Conservation (phyloP, 2,888 invertebrate species). For the Resseliella maxima region DNA sequence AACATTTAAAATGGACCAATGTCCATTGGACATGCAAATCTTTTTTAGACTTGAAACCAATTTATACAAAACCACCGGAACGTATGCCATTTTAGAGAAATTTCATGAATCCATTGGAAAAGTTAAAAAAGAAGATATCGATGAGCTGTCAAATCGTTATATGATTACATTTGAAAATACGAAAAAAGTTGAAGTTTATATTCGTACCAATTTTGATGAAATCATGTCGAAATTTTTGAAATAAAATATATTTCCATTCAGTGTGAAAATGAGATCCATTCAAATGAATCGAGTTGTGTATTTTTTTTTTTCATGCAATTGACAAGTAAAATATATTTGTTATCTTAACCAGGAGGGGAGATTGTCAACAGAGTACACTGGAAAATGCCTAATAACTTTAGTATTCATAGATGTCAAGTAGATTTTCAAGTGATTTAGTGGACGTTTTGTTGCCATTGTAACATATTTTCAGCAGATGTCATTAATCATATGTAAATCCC, state of each 20-base stretch:
- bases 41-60: neutral
- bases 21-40: neutral
- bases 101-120: neutral
- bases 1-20: neutral
- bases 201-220: neutral
- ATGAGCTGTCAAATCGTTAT: neutral
- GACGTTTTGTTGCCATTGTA: neutral
- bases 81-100: neutral
- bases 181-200: slow-evolving; percentile 3
- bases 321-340: neutral
- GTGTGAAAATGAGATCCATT: too few relatives aligned
- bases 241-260: too few relatives aligned
- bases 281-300: neutral
- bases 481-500: slow-evolving; percentile 9
- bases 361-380: neutral
- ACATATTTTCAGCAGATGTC: neutral
- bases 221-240: neutral
- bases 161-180: neutral
- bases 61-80: slow-evolving; percentile 11
- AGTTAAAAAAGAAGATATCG: neutral
- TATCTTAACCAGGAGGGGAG: neutral
- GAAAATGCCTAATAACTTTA: neutral
- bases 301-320: neutral
- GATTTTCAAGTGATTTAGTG: neutral
- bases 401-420: neutral